Evolutionary conservation across 92 coral and sea anemone genomes (phyloP).

Genomic region (Bergia puertoricense): DNA sequence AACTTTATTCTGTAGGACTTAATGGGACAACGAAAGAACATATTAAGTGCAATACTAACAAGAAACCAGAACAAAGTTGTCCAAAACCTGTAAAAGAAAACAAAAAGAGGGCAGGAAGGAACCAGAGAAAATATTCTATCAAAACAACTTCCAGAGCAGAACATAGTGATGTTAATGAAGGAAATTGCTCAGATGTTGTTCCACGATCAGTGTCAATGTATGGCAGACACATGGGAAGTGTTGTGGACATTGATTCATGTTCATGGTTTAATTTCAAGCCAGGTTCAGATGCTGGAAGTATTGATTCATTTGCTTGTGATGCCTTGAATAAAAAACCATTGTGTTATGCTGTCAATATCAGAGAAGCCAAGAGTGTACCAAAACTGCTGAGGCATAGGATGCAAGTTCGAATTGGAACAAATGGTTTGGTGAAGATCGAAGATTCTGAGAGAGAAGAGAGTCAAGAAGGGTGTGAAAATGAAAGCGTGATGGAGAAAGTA

Average conservation of each 20-base stretch:
- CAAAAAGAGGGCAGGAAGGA: not conserved
- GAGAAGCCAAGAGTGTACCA: constrained; percentile 60
- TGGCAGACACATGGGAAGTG: constrained; percentile 63
- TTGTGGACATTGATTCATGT: constrained; percentile 36
- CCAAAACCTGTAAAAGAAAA: not conserved
- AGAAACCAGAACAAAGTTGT: not conserved
- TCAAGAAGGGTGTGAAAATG: constrained; percentile 18
- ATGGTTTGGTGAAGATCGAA: constrained; percentile 70
- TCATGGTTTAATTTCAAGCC: constrained; percentile 79
- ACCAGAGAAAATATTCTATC: constrained; percentile 4
- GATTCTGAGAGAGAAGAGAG: constrained; percentile 7
- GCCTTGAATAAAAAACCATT: constrained; percentile 56
- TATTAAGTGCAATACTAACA: not conserved
- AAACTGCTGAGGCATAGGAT: constrained; percentile 65
- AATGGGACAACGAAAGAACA: not conserved
- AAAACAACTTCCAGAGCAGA: not conserved
- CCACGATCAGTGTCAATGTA: constrained; percentile 56
- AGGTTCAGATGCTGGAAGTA: constrained; percentile 62
- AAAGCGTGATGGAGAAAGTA: not conserved
- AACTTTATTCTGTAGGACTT: too few species aligned
- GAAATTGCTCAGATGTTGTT: not conserved
- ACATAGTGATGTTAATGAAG: not conserved
- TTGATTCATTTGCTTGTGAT: constrained; percentile 75
- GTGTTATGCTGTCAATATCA: constrained; percentile 63
- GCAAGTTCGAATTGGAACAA: constrained; percentile 78